Evolutionary conservation across 2,113 vertebrate genomes (phyloP).

Genomic region (Chloropsis cyanopogon): DNA sequence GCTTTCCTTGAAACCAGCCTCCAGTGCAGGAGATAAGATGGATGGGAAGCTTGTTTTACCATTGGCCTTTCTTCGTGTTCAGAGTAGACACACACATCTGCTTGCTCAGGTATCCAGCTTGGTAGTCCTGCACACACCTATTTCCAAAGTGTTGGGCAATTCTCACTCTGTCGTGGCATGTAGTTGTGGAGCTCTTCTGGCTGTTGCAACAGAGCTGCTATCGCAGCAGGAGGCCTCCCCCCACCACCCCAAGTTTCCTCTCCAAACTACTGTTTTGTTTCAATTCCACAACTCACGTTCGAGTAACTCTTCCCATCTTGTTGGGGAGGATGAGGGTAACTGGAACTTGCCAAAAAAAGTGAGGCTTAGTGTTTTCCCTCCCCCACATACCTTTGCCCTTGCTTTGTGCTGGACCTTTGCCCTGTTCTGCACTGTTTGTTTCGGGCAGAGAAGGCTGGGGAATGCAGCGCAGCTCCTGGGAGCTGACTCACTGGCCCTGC

Average conservation of each 20-base stretch:
- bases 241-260: background rate
- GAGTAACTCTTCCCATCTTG: background rate
- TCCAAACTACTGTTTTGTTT: background rate
- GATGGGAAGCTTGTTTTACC: background rate
- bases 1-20: conserved; percentile 43
- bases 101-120: background rate
- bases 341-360: background rate
- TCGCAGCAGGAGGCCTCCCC: conserved; percentile 3
- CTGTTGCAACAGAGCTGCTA: conserved; percentile 54
- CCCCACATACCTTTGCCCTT: conserved; percentile 36
- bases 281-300: background rate
- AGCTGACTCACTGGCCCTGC: conserved; percentile 35
- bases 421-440: conserved; percentile 56
- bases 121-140: background rate
- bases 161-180: conserved; percentile 1
- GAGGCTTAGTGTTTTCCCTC: background rate
- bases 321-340: background rate
- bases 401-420: conserved; percentile 61
- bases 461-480: background rate
- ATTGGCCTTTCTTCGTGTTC: background rate
- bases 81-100: background rate
- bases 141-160: conserved; percentile 46
- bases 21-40: background rate
- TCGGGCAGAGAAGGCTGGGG: conserved; percentile 9
- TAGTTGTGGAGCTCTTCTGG: conserved; percentile 8